Base-by-base conservation (phyloP, 2,888 invertebrate genomes). In the Diarsia rubi region DNA sequence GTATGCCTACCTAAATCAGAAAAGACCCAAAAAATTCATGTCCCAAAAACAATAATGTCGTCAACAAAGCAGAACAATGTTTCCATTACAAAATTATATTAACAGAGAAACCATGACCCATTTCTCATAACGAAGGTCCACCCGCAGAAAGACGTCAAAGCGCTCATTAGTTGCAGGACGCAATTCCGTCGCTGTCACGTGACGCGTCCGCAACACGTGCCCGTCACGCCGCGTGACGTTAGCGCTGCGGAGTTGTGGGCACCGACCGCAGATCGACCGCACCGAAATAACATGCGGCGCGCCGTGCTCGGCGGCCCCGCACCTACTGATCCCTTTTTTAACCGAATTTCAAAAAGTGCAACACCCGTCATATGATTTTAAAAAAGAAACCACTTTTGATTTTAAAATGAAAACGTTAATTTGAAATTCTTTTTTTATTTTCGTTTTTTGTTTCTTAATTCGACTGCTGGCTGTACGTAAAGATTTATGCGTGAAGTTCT, bases 131-230 rank as follows among this genome's bases (percentile, higher is more conserved):
- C 88, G 86, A 89, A 86, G 86, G 88, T 86, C 78, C 74, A 81
- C 74, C 79, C 88, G 69, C 85, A 90, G 89, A 87, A 87, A 87
- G 88, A 87, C 82, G 87, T 87, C 88, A 87, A 86, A 87, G 83
- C 75, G 83, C 88, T 86, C 86, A 89, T 84, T 88, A 86, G 87
- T 84, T 85, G 88, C 85, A 82, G 88, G 84, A 85, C 88, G 90
- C 89, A 92, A 92, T 91, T 90, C 91, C 89, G 90, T 88, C 87
- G 88, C 88, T 90, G 92, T 89, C 88, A 89, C 86, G 87, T 83
- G 84, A 86, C 89, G 86, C 72, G 81, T 87, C 90, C 90, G 86
- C 88, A 89, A 88, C 88, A 84, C 86, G 86, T 83, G 84, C 86
- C 81, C 88, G 89, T 89, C 88, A 88, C 84, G 85, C 72, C 75